Conservation (phyloP, 1,140 invertebrate species). For the Papilio helenus region DNA sequence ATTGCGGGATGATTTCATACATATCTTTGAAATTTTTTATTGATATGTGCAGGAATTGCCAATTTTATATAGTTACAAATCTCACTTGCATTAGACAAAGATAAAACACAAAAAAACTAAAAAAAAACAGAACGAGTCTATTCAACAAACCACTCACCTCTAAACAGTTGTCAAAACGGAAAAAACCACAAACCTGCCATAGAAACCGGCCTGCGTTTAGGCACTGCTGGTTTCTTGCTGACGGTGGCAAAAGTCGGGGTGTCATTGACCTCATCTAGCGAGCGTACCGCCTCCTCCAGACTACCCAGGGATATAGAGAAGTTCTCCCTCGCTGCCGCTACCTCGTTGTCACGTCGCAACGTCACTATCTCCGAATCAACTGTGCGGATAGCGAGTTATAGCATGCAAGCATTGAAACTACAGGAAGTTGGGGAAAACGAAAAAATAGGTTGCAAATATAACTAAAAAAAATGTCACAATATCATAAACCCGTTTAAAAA, state of each 20-base stretch:
- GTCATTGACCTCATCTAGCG: constrained; percentile 69
- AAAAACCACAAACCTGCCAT: constrained; percentile 65
- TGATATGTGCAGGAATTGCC: too few species aligned
- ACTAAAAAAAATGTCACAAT: constrained; percentile 37
- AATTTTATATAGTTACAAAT: too few species aligned
- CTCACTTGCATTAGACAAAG: too few species aligned
- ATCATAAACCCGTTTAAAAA: background rate
- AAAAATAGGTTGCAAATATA: constrained; percentile 45
- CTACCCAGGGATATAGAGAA: constrained; percentile 78
- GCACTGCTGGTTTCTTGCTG: constrained; percentile 78
- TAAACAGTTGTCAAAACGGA: background rate
- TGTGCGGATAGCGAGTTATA: constrained; percentile 49
- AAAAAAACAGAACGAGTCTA: too few species aligned
- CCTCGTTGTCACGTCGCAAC: constrained; percentile 62
- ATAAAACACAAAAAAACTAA: too few species aligned
- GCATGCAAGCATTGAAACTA: constrained; percentile 66
- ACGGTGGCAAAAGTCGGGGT: constrained; percentile 75
- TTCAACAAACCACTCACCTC: background rate
- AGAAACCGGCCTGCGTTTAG: constrained; percentile 83
- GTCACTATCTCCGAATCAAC: constrained; percentile 76
- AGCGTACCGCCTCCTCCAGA: constrained; percentile 76
- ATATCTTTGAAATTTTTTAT: too few species aligned
- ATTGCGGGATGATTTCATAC: too few species aligned
- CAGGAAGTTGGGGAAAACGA: constrained; percentile 35
- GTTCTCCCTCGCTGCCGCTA: constrained; percentile 68